These are phyloP conservation scores for Chloroceryle amazona DNA, from an alignment of 2,797 vertebrate species.

Conservation along the genomic window DNA sequence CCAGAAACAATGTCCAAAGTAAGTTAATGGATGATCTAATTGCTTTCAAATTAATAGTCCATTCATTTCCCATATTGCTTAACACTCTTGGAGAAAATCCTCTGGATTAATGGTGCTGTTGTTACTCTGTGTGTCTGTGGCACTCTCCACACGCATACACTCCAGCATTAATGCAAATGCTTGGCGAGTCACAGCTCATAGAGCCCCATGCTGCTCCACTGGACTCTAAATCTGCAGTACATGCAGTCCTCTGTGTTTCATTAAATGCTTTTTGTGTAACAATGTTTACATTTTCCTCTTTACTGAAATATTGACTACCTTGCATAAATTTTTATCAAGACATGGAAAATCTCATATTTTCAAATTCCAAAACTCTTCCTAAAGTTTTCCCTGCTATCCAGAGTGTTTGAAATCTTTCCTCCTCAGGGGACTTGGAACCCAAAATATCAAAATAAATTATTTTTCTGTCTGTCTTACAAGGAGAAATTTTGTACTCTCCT, in stretches of 20 bases:
- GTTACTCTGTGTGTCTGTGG: background rate
- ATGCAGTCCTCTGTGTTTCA: background rate
- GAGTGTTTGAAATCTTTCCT: background rate
- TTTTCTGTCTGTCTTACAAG: background rate
- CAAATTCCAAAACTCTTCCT: background rate
- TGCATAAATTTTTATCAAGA: background rate
- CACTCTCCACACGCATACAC: background rate
- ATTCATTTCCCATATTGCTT: background rate
- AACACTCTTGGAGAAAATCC: background rate
- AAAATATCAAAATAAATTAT: background rate
- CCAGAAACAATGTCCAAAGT: constrained; percentile 10
- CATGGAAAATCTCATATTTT: background rate
- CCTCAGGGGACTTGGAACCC: background rate
- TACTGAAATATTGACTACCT: background rate
- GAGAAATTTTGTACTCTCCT: background rate
- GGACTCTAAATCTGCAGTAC: background rate
- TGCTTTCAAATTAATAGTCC: constrained; percentile 7
- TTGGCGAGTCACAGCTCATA: background rate
- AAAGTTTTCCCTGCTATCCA: background rate
- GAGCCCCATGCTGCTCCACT: background rate
- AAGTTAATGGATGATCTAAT: constrained; percentile 18
- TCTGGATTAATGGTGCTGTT: background rate
- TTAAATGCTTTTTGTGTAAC: background rate
- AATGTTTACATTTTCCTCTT: background rate
- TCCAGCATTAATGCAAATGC: background rate